Base-by-base conservation (phyloP, 1,140 invertebrate genomes). In the Ganaspis sp. region DNA sequence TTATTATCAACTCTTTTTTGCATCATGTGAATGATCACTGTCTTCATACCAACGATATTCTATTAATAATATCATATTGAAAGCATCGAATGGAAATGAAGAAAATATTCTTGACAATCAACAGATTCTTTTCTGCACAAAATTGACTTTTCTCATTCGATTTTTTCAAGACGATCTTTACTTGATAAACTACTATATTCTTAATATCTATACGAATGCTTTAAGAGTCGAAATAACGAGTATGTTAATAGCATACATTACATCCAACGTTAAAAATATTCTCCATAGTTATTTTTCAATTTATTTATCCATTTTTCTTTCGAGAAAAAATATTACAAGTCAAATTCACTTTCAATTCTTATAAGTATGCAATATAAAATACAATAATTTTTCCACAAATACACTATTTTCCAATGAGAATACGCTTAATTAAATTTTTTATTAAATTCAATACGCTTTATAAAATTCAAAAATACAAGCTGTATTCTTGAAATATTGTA, bases 171-270 rank as follows among this genome's bases (percentile, higher is more conserved):
- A 64, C 58, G 3, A n/a, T 64, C 9, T 29, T n/a, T 29, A 17
- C 64, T 45, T 19, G 21, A 53, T 17, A 75, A 70, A 69, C n/a
- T 75, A 76, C 53, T 76, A 72, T n/a, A n/a, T 76, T 34, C 34
- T 53, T 58, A 71, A 11, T 64, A n/a, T 29, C 21, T 64, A 49
- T 49, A 29, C 58, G 21, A 19, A 58, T 58, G 23, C 23, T 64
- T 64, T 26, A 64, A 64, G 58, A 64, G n/a, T 64, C 58, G 23
- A 64, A 64, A 64, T 29, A 64, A 64, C 58, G 26, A 64, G 58
- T 64, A 64, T 64, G 58, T 64, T 64, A 64, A 64, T 64, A n/a
- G 29, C 4, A 64, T 64, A 64, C 58, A 11, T 5, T 26, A 64
- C 58, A 26, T n/a, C 12, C 58, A 15, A 64, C 58, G 58, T 64